phyloP scores from a whole-genome alignment of 2,113 vertebrate genomes.

The Heteronetta atricapilla region DNA sequence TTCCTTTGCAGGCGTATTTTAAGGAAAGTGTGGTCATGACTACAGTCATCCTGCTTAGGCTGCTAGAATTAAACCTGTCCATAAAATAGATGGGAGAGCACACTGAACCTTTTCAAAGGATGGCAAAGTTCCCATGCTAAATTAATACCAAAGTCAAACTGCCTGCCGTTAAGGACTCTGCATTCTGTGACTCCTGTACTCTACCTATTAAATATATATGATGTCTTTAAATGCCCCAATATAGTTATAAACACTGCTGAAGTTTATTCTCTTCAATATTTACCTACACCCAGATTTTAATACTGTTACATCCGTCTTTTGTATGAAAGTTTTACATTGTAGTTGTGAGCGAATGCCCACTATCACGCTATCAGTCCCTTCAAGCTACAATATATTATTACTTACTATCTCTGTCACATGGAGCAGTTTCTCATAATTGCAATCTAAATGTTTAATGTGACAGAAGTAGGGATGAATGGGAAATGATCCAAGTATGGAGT shows the following conservation, averaged over 20 bases:
- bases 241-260: not conserved
- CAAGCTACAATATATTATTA: conserved; percentile 3
- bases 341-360: not conserved
- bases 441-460: conserved; percentile 52
- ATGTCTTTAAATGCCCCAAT: not conserved
- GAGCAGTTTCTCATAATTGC: conserved; percentile 41
- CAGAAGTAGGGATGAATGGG: not conserved
- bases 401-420: not conserved
- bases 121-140: not conserved
- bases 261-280: not conserved
- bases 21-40: not conserved
- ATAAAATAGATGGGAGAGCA: not conserved
- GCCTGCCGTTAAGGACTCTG: not conserved
- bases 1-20: not conserved
- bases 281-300: not conserved
- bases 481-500: not conserved
- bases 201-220: not conserved
- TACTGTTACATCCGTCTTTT: not conserved
- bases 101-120: not conserved
- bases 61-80: conserved; percentile 22
- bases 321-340: not conserved
- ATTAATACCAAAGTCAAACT: not conserved
- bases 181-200: not conserved
- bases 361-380: not conserved
- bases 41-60: not conserved